These are phyloP conservation scores for Rhamnusium bicolor DNA, from an alignment of 2,888 invertebrate species.

Conservation along the genomic window DNA sequence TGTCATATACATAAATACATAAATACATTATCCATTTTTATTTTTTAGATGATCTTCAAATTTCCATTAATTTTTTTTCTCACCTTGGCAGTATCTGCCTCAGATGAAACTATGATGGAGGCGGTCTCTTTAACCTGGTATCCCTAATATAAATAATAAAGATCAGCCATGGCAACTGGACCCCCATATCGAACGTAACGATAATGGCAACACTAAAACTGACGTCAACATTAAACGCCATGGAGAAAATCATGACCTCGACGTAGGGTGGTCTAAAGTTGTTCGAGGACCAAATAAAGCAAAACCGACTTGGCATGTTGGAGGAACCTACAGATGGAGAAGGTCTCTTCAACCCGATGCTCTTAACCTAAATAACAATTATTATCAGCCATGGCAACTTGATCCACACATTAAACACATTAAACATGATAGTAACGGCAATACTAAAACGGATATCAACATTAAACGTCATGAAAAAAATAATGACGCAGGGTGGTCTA, in stretches of 20 bases:
- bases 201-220: slow-evolving; percentile 42
- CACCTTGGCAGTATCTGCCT: neutral
- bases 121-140: slow-evolving; percentile 9
- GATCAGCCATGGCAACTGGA: slow-evolving; percentile 42
- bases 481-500: slow-evolving; percentile 45
- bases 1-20: too few relatives aligned
- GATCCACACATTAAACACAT: slow-evolving; percentile 39
- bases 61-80: neutral
- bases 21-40: neutral
- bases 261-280: slow-evolving; percentile 48
- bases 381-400: slow-evolving; percentile 39
- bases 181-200: slow-evolving; percentile 39
- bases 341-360: slow-evolving; percentile 12
- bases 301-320: slow-evolving; percentile 47
- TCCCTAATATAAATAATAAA: slow-evolving; percentile 10
- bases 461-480: slow-evolving; percentile 40
- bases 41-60: slow-evolving; percentile 21
- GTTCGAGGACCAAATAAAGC: slow-evolving; percentile 40
- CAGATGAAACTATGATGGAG: neutral
- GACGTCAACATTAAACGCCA: slow-evolving; percentile 38
- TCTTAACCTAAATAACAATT: neutral
- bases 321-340: slow-evolving; percentile 38
- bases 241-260: slow-evolving; percentile 31
- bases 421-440: slow-evolving; percentile 36
- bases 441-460: slow-evolving; percentile 36